Evolutionary conservation across 23 tunicate species (phyloP), one percentile per base, ranked within the genome.

Genomic region (Oikopleura albicans): DNA sequence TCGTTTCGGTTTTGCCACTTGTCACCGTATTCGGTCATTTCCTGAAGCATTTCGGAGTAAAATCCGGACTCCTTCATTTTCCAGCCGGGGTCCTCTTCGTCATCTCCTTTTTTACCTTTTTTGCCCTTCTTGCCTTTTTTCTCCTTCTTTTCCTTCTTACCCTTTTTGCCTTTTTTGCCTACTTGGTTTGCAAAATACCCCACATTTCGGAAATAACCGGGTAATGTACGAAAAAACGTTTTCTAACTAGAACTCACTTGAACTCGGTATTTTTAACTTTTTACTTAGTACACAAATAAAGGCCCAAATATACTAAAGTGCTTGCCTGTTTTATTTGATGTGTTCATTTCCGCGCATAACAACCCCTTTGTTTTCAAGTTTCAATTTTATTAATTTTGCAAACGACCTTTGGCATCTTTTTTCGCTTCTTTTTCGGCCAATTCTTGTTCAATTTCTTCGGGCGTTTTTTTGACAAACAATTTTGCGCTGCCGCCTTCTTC

Each of bases 31-130:
- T 79, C 40, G 37, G 89, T 84, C 40, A 86, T 84, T 40, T 88
- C 91, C 84, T 86, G 87, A 0, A 84, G 34, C 35, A 90, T 66
- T 0, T 87, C 88, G 8, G 91, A 87, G 34, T 90, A 40, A 85
- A 94, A 94, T 41, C 86, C 88, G 40, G 98, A 94, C 38, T 86
- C 88, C 35, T 86, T 38, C 98, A 94, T 94, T 86, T 88, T 94
- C 98, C 98, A 94, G 33, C 98, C 98, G 39, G 96, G 95, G 41
- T 90, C 90, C 84, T 90, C 98, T 90, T 94, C 98, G 90, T 89
- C 40, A 39, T 39, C 39, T 38, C 85, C 92, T 75, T 86, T 88
- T 40, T 90, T 90, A 39, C 91, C 88, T 2, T 84, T 89, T 75
- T 90, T 90, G 0, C 90, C 90, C 38, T 91, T 89, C 66, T 95